Evolutionary conservation across 2,888 invertebrate genomes (phyloP).

Genomic region (Nebria salina): DNA sequence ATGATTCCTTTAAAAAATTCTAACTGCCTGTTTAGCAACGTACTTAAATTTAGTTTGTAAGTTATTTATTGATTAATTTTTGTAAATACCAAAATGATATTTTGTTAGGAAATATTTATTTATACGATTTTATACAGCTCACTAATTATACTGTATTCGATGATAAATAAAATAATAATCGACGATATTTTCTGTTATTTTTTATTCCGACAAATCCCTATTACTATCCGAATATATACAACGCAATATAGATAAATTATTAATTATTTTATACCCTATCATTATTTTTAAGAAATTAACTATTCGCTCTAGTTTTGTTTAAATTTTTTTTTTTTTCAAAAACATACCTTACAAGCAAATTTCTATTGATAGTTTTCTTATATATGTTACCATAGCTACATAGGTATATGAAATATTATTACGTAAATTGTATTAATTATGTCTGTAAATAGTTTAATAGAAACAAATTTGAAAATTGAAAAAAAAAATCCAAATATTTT

Average conservation of each 20-base stretch:
- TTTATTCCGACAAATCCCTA: not conserved
- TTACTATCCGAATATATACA: not conserved
- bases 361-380: too few relatives aligned
- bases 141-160: conserved; percentile 25
- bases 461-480: too few relatives aligned
- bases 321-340: too few relatives aligned
- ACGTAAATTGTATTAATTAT: too few relatives aligned
- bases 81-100: conserved; percentile 24
- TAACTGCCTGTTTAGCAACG: conserved; percentile 20
- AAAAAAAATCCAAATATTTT: too few relatives aligned
- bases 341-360: too few relatives aligned
- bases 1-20: not conserved
- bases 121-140: conserved; percentile 36
- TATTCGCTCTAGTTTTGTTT: too few relatives aligned
- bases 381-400: too few relatives aligned
- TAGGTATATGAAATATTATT: too few relatives aligned
- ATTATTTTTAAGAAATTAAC: too few relatives aligned
- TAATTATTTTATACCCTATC: too few relatives aligned
- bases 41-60: conserved; percentile 18
- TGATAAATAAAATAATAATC: conserved; percentile 28
- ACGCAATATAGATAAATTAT: not conserved
- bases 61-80: conserved; percentile 28
- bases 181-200: not conserved
- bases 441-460: too few relatives aligned
- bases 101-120: conserved; percentile 34